Evolutionary conservation across 64 coral and sea anemone genomes (phyloP).

Genomic region (Hydrozoanthus tunicans): DNA sequence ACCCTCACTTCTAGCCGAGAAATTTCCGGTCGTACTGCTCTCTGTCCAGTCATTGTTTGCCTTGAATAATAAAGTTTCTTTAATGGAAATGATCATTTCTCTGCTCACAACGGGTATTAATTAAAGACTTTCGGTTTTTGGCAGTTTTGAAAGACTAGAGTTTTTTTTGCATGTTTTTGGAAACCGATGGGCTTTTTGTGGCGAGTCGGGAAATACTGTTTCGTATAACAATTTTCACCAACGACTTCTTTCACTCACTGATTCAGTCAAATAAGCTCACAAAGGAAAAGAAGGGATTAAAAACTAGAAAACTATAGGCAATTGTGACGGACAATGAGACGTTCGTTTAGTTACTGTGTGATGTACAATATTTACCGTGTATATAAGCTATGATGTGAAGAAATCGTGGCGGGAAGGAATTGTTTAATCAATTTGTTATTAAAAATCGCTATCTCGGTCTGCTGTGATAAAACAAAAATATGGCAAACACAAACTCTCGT

Average conservation of each 20-base stretch:
- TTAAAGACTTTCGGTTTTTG: neutral
- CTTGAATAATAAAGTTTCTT: slow-evolving; percentile 1
- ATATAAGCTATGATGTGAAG: neutral
- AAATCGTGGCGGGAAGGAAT: neutral
- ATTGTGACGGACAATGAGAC: slow-evolving; percentile 29
- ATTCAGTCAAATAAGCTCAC: slow-evolving; percentile 1
- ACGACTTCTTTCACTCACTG: neutral
- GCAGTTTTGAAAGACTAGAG: no score
- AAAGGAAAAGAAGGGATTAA: neutral
- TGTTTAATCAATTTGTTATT: neutral
- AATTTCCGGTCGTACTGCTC: slow-evolving; percentile 1
- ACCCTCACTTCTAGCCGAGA: neutral
- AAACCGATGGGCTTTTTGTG: no score
- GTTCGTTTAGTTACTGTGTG: neutral
- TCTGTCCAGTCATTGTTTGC: neutral
- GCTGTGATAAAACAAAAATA: slow-evolving; percentile 15
- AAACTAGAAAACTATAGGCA: neutral
- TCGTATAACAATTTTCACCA: neutral
- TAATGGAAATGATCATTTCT: neutral
- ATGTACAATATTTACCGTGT: neutral
- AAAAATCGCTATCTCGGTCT: slow-evolving; percentile 7
- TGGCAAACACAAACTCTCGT: neutral
- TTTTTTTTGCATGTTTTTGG: no score
- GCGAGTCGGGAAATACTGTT: no score
- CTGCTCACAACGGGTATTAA: neutral